Evolutionary conservation across 2,888 invertebrate genomes (phyloP), one percentile per base, ranked within the genome.

Genomic region (Trissoscelio sp.): DNA sequence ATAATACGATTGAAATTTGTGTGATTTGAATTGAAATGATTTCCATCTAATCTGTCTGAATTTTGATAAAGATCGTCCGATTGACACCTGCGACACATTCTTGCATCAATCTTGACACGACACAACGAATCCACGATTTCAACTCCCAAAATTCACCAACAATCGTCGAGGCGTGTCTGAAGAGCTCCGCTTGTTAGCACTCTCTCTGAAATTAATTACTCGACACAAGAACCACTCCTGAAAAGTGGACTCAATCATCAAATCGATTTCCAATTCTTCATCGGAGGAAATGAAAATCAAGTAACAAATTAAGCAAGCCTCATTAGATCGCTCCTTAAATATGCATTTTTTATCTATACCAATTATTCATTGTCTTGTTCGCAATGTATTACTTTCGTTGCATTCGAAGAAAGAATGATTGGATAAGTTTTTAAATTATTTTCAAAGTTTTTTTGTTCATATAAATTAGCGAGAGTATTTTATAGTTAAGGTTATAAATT

Each of bases 151-250:
- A 48, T 34, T 34, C 42, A 31, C 31, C 48, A 48, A 64, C 31
- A 67, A 67, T 67, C 42, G 28, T 42, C 39, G 55, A 55, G 31
- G 28, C 34, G 69, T 44, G 55, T 57, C 51, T 55, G 51, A 20
- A 57, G 42, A 67, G 67, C 28, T 12, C 18, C 34, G 53, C 28
- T 67, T 42, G 67, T 67, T 67, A 55, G 53, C 53, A 66, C 39
- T 53, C 31, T 51, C 44, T 44, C 58, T 24, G 67, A 39, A 51
- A 66, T 67, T 67, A 67, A 66, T 67, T 67, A 67, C 67, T 67
- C 55, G 28, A 42, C 55, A 67, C 42, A 67, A 53, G 67, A 67
- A 53, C 67, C 67, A 67, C 67, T 67, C 55, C 53, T 55, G 53
- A 42, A 67, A 67, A 67, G 67, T 67, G 31, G 24, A 55, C 55